Base-by-base conservation (phyloP, 2,888 invertebrate genomes). In the Tenthredo notha region DNA sequence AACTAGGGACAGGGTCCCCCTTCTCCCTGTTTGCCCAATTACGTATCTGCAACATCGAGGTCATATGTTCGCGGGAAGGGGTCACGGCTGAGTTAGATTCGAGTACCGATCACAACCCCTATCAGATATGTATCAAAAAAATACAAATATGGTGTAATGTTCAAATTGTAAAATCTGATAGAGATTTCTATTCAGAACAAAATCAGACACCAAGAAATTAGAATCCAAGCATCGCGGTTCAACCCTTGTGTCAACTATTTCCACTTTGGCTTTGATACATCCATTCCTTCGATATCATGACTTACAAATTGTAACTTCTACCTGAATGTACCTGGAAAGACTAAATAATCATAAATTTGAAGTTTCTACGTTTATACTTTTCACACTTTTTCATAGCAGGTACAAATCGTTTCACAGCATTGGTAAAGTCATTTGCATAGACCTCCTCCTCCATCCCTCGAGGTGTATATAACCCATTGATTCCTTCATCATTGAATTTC, bases 21-120 rank as follows among this genome's bases (percentile, higher is more conserved):
- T 15, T 43, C 3, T 10, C 65, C 9, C 25, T 18, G 47, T 47
- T 67, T 50, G 18, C 43, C 83, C 67, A 43, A 83, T 67, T 67
- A 83, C 80, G 80, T 80, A 21, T 40, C 58, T 40, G 80, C 40
- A 80, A 58, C 80, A 61, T 80, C 80, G 40, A 61, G 40, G n/a
- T 61, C 21, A 61, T 61, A 54, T 50, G 80, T 80, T 61, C 80
- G 37, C 80, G 61, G 37, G 21, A 12, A 37, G 21, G 58, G 80
- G 80, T 61, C 58, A 40, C 61, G 58, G 61, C 21, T 37, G 80
- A 80, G 33, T 61, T 40, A 80, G 21, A 61, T 80, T 29, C 61
- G n/a, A 61, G 58, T 18, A 78, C 78, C 61, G 37, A 78, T 58
- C 61, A 58, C 61, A 58, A 40, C 78, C 58, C 58, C 61, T n/a